Percentiles rank a stretch among this genome's conserved stretches.
phyloP scores from a whole-genome alignment of 2,113 vertebrate species.

The Stegastes partitus region DNA sequence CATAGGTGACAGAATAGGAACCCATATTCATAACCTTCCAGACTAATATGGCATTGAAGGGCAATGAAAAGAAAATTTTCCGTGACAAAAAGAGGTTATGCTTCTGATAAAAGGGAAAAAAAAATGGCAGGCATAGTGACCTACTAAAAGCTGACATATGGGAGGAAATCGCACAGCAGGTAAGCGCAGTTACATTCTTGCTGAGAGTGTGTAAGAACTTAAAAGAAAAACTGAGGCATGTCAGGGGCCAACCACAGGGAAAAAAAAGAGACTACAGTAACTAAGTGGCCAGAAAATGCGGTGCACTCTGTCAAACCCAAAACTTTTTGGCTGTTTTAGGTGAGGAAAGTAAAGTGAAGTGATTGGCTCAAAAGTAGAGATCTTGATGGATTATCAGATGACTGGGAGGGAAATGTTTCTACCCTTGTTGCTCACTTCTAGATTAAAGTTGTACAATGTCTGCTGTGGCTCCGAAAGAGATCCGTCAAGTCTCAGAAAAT shows the following conservation, averaged over 20 bases:
- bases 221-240: slow-evolving; percentile 23
- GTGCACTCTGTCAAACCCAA: slow-evolving; percentile 5
- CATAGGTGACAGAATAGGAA: not conserved
- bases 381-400: not conserved
- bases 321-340: slow-evolving; percentile 22
- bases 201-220: slow-evolving; percentile 19
- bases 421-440: not conserved
- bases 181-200: slow-evolving; percentile 8
- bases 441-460: slow-evolving; percentile 5
- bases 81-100: slow-evolving; percentile 11
- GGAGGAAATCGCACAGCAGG: slow-evolving; percentile 44
- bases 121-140: slow-evolving; percentile 23
- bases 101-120: not conserved
- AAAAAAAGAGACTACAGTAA: slow-evolving; percentile 22
- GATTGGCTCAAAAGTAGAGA: not conserved
- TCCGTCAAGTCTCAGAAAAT: slow-evolving; percentile 8
- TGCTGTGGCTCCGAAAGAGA: not conserved
- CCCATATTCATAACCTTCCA: not conserved
- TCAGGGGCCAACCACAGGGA: slow-evolving; percentile 18
- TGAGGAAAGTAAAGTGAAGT: not conserved
- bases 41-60: not conserved
- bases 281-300: slow-evolving; percentile 11
- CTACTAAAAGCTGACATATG: slow-evolving; percentile 40
- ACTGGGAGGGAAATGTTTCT: not conserved
- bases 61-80: not conserved